A percentile compares a stretch with the other conserved stretches of the same genome.
Conservation (phyloP, 2,888 invertebrate genomes). For the Drosophila pegasa region DNA sequence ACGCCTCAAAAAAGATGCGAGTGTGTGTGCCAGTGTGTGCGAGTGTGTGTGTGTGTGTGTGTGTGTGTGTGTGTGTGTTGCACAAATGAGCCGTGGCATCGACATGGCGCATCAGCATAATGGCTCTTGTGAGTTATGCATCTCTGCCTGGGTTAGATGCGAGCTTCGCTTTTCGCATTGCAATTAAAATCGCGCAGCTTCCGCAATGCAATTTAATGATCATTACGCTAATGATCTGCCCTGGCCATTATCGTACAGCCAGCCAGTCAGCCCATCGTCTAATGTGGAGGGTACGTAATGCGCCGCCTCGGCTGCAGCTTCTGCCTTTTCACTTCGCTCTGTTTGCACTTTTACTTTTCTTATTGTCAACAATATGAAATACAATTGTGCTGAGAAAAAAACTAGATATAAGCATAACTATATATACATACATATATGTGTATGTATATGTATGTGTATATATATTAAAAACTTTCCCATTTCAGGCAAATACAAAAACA, state of each 20-base stretch:
- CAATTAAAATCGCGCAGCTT: slow-evolving; percentile 66
- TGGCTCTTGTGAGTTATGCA: slow-evolving; percentile 49
- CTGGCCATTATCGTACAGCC: slow-evolving; percentile 30
- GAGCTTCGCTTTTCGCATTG: slow-evolving; percentile 65
- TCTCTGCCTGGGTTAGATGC: slow-evolving; percentile 46
- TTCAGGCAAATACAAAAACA: slow-evolving; percentile 22
- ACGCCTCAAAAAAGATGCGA: slow-evolving; percentile 41
- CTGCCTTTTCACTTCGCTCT: slow-evolving; percentile 9
- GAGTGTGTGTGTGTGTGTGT: slow-evolving; percentile 31
- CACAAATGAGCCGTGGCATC: slow-evolving; percentile 55
- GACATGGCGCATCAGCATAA: slow-evolving; percentile 41
- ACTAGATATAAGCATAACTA: slow-evolving; percentile 5
- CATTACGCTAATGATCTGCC: slow-evolving; percentile 22
- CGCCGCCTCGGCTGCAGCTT: slow-evolving; percentile 7
- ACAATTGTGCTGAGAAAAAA: slow-evolving; percentile 43
- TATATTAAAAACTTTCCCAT: slow-evolving; percentile 59
- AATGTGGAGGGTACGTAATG: slow-evolving; percentile 28
- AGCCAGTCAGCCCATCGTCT: slow-evolving; percentile 16
- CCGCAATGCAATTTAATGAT: slow-evolving; percentile 59
- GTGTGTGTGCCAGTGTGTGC: too few species aligned
- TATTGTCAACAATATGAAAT: slow-evolving; percentile 60
- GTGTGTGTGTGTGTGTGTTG: slow-evolving; percentile 31
- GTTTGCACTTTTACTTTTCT: slow-evolving; percentile 60
- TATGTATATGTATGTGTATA: neutral
- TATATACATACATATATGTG: slow-evolving; percentile 1